A percentile compares a stretch with the other conserved stretches of the same genome.
Evolutionary conservation across 2,888 invertebrate genomes (phyloP).

Genomic region (Eilema depressum): DNA sequence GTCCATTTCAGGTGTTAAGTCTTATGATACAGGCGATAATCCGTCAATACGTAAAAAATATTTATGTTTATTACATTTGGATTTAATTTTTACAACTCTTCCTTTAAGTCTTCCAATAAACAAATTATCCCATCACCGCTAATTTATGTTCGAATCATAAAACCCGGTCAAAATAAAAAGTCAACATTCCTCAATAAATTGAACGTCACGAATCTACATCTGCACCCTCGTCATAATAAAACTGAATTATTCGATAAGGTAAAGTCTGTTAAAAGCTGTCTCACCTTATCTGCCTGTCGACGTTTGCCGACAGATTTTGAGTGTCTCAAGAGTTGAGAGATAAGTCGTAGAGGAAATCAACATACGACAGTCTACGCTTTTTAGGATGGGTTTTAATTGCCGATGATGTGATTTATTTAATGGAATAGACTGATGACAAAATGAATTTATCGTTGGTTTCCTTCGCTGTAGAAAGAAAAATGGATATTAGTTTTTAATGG

Average conservation of each 20-base stretch:
- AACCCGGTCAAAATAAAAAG: conserved; percentile 37
- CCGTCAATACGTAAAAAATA: background rate
- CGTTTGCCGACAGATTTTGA: conserved; percentile 36
- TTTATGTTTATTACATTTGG: background rate
- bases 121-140: conserved; percentile 30
- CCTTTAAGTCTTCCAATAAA: conserved; percentile 23
- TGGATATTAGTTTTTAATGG: background rate
- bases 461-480: background rate
- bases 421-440: background rate
- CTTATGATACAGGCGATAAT: background rate
- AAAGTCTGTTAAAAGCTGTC: conserved; percentile 48
- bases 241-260: conserved; percentile 56
- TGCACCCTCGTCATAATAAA: conserved; percentile 75
- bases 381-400: conserved; percentile 18
- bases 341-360: conserved; percentile 23
- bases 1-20: background rate
- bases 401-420: conserved; percentile 10
- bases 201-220: conserved; percentile 63
- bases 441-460: background rate
- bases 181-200: conserved; percentile 42
- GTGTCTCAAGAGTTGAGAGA: conserved; percentile 29
- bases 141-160: conserved; percentile 44
- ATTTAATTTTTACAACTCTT: background rate
- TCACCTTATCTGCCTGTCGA: conserved; percentile 44
- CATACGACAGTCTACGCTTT: conserved; percentile 8